Base-by-base conservation (phyloP, 2,113 vertebrate species). In the Leptocoma aspasia region DNA sequence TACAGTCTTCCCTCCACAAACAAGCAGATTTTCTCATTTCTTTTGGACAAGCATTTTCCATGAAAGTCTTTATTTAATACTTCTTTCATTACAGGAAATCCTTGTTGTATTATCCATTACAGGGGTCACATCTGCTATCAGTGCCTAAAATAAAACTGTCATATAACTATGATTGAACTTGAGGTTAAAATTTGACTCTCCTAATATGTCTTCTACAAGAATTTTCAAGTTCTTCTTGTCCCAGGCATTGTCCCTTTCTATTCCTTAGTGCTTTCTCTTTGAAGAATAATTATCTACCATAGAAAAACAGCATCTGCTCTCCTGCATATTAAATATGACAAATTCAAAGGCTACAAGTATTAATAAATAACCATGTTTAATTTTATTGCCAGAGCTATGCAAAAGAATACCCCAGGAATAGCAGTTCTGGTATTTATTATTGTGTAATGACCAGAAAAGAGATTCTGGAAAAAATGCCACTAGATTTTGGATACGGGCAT, bases 31-130 rank as follows among this genome's bases (percentile, higher is more conserved):
- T 72, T 35, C 11, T 5, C 60, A 41, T 83, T 93, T 91, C 10
- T 47, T 52, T 68, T 65, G n/a, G 41, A 66, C 15, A 61, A 86
- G 14, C 9, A 75, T 90, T 94, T 88, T 86, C 53, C 22, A 27
- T 35, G 2, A 71, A 24, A 95, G 21, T 57, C 94, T 94, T 82
- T 33, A 82, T 82, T 97, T 94, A 94, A 72, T 92, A 64, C 41
- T 91, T 96, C 82, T 97, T 97, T 97, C 83, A 92, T 96, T 97
- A 94, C 17, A 87, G 82, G 78, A 97, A 97, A 85, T 66, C 66
- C 44, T 94, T 69, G 14, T 93, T 92, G 63, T 56, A 45, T 42
- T 94, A 75, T 49, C 35, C 41, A 45, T 85, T 93, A 84, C 30
- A 94, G 42, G 33, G n/a, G n/a, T 60, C 44, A 59, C 18, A 80